phyloP scores from a whole-genome alignment of 2,113 vertebrate genomes.

The Alectura lathami region DNA sequence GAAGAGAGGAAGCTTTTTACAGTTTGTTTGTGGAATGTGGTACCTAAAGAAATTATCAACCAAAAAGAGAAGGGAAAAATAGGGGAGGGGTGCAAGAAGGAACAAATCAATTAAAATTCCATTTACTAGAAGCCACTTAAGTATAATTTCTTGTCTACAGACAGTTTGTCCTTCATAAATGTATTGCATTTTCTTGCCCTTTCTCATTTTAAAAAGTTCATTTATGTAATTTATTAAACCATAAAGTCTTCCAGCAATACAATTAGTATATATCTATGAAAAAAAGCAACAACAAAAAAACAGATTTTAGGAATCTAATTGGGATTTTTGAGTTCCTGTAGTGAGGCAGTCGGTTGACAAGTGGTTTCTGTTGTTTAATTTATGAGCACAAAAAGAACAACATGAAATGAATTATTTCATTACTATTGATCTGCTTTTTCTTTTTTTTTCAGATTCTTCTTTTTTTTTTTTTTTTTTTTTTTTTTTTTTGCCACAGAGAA shows the following conservation, averaged over 20 bases:
- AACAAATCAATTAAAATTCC: neutral
- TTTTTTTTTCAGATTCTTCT: neutral
- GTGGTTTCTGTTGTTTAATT: constrained; percentile 9
- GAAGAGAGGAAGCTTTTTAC: neutral
- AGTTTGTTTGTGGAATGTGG: neutral
- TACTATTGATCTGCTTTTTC: neutral
- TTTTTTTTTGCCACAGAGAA: neutral
- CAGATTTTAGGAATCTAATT: neutral
- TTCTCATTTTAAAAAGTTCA: neutral
- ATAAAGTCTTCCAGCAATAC: neutral
- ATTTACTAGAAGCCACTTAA: neutral
- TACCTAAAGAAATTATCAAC: neutral
- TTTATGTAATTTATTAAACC: neutral
- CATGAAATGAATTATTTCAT: neutral
- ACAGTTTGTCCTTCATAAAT: neutral
- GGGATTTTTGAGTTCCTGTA: neutral
- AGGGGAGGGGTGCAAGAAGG: neutral
- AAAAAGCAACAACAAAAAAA: too few relatives aligned
- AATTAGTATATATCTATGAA: neutral
- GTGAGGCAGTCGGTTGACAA: neutral
- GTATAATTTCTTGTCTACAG: neutral
- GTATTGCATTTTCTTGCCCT: neutral
- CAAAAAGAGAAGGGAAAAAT: neutral
- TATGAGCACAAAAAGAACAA: neutral
- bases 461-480: neutral